Evolutionary conservation across 2,113 vertebrate genomes (phyloP).

Genomic region (Rhabdornis inornatus): DNA sequence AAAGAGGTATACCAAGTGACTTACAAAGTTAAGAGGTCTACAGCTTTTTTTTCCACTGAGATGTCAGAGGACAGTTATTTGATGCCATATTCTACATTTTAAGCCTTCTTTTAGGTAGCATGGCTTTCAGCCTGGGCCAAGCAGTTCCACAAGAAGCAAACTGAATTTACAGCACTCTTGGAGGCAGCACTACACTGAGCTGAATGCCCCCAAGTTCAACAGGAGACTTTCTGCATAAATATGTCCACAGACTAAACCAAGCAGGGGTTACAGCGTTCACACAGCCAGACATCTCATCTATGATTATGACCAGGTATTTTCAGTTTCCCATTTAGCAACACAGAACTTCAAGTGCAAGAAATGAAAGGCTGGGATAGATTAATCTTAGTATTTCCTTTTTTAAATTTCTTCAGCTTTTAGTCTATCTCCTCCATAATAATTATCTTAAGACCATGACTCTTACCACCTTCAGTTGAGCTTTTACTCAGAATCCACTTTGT

Average conservation of each 20-base stretch:
- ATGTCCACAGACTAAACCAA: not conserved
- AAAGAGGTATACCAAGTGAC: not conserved
- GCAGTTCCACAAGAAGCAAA: not conserved
- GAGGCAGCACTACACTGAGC: fast-evolving
- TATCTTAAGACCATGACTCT: not conserved
- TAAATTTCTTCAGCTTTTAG: not conserved
- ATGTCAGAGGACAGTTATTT: not conserved
- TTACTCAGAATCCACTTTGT: not conserved
- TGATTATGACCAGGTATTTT: not conserved
- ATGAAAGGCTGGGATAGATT: not conserved
- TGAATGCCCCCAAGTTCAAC: not conserved
- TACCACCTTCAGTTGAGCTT: not conserved
- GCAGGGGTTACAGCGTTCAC: not conserved
- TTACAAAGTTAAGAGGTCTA: not conserved
- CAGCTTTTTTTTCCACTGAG: not conserved
- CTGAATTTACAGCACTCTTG: not conserved
- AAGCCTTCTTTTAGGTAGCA: not conserved
- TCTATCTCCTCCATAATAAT: not conserved
- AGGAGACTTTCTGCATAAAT: not conserved
- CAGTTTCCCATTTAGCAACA: not conserved
- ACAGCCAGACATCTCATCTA: not conserved
- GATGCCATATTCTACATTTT: not conserved
- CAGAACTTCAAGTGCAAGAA: not conserved
- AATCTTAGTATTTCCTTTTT: not conserved
- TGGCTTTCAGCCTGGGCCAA: not conserved